Evolutionary conservation across 1,140 invertebrate species (phyloP).

Genomic region (Drosophila athabasca): DNA sequence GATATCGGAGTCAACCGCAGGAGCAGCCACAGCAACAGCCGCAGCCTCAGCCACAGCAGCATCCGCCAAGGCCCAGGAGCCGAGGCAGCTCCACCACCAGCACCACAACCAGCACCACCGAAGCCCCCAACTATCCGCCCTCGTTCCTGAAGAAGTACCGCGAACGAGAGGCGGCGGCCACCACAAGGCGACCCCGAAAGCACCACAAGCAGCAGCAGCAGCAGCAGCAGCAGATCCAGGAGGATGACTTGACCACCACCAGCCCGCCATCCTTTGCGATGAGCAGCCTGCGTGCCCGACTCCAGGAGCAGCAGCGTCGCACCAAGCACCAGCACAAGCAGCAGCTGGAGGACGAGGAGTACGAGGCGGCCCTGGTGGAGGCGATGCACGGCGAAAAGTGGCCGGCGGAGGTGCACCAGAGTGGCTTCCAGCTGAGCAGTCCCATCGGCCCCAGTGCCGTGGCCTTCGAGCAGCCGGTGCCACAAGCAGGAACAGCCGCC

Average conservation of each 20-base stretch:
- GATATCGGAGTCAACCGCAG: conserved; percentile 14
- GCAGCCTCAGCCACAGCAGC: conserved; percentile 1
- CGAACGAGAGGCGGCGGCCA: conserved; percentile 42
- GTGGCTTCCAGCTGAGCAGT: conserved; percentile 63
- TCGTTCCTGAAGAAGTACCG: conserved; percentile 65
- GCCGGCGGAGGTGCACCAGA: conserved; percentile 63
- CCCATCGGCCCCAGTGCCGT: conserved; percentile 74
- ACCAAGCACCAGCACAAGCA: conserved; percentile 23
- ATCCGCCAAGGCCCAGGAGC: conserved; percentile 23
- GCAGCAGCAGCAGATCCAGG: conserved; percentile 36
- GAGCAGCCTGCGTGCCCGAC: conserved; percentile 62
- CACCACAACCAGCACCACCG: conserved; percentile 56
- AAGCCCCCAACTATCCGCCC: conserved; percentile 72
- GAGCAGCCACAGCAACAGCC: conserved; percentile 6
- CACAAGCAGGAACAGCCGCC: not conserved
- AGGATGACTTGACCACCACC: conserved; percentile 10
- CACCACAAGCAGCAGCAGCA: conserved; percentile 39
- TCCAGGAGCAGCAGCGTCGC: conserved; percentile 65
- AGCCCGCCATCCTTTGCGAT: conserved; percentile 44
- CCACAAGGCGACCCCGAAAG: conserved; percentile 35
- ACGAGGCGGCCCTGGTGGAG: conserved; percentile 57
- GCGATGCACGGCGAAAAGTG: conserved; percentile 70
- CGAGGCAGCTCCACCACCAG: conserved; percentile 11
- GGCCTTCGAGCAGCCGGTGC: conserved; percentile 63
- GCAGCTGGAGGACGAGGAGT: conserved; percentile 54